Base-by-base conservation (phyloP, 2,888 invertebrate species). In the Heteropelma amictum region DNA sequence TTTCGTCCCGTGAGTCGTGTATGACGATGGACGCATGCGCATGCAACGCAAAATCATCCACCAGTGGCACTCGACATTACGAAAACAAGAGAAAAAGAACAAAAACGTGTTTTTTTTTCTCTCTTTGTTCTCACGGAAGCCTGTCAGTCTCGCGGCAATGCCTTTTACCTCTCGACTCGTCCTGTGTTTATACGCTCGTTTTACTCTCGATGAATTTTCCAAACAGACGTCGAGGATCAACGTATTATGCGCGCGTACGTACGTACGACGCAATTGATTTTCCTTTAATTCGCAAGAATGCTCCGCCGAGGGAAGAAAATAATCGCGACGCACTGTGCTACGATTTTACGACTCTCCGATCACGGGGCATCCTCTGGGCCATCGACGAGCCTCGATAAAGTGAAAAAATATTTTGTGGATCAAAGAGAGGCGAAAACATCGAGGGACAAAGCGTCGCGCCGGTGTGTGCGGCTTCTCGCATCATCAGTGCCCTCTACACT, bases 401-500 rank as follows among this genome's bases (percentile, higher is more conserved):
- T n/a, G n/a, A n/a, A n/a, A n/a, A n/a, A n/a, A n/a, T n/a, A n/a
- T n/a, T n/a, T n/a, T n/a, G n/a, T n/a, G n/a, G n/a, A n/a, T n/a
- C n/a, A n/a, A n/a, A n/a, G n/a, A n/a, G n/a, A n/a, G n/a, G n/a
- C n/a, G n/a, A n/a, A n/a, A n/a, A n/a, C n/a, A n/a, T n/a, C n/a
- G n/a, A n/a, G n/a, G n/a, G n/a, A n/a, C n/a, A n/a, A n/a, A n/a
- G n/a, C n/a, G n/a, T n/a, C n/a, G n/a, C n/a, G n/a, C n/a, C n/a
- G n/a, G n/a, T n/a, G n/a, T n/a, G n/a, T n/a, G 40, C 17, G 35
- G 17, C 42, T 45, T 69, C 65, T n/a, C n/a, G n/a, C n/a, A n/a
- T 58, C 79, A 82, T 82, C 83, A 76, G 81, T 82, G 80, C 78
- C 14, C 19, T n/a, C n/a, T n/a, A n/a, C n/a, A n/a, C n/a, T n/a